Evolutionary conservation across 2,113 vertebrate genomes (phyloP), one percentile per base, ranked within the genome.

Genomic region (Scomber japonicus): DNA sequence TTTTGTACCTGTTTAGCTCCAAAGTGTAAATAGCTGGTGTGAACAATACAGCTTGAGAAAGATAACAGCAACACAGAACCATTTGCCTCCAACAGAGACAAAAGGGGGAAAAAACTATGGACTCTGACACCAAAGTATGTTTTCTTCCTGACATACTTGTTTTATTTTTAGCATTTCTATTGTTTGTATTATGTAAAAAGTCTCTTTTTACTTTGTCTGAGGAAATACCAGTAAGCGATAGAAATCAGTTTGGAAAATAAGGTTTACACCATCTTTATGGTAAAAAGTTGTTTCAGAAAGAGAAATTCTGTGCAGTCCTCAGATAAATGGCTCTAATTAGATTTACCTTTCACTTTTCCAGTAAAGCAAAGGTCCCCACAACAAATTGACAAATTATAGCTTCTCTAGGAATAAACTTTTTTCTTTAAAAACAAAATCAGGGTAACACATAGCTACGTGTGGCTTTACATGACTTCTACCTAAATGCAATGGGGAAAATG

Each of bases 21-120:
- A 73, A 35, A 13, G 21, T 21, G 65, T 61, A 69, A 73, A 81
- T 17, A 63, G 60, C 48, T 68, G 62, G 54, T 66, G 27, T 30
- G 21, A 82, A 81, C 49, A 57, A 44, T 45, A 56, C 56, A 67
- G 46, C 59, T 71, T 56, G 56, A 74, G 12, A 63, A 46, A 31
- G 40, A 24, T 65, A 66, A 57, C 51, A 78, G 15, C 0, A 0
- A 4, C 16, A 16, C 44, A 64, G 6, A 68, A 55, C 40, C 54
- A 14, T 35, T 56, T 9, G 63, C 19, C 61, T 11, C 30, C 62
- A 9, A 56, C 10, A 56, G 16, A 51, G 21, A 2, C 24, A 16
- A 55, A 73, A 56, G 14, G 64, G 24, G 24, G 24, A 27, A 27
- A 27, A 27, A 27, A 27, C 24, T 40, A 24, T 24, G 3, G 27